Base-by-base conservation (phyloP, 2,113 vertebrate species). In the Bombycilla garrulus region DNA sequence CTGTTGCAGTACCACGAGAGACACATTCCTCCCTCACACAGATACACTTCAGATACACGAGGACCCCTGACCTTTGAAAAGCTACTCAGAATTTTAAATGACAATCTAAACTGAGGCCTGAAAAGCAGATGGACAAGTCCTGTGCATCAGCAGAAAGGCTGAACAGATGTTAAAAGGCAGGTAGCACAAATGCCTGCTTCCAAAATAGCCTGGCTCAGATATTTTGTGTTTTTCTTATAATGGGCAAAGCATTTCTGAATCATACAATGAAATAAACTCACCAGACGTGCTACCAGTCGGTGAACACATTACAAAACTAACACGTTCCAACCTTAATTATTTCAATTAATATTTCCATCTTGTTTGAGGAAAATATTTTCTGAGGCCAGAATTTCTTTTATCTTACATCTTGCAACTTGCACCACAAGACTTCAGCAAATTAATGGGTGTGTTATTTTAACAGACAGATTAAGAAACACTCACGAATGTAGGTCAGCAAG, bases 401-500 rank as follows among this genome's bases (percentile, higher is more conserved):
- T 91, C 90, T 94, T 78, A 48, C 64, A 93, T 93, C 92, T 90
- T 87, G 40, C 57, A 84, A 64, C 85, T 94, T 28, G 35, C 51
- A 92, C 44, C 72, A 88, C 74, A 64, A 54, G 71, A 88, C 82
- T 94, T 88, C 6, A 88, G 74, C 76, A 96, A 96, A 96, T 92
- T 95, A 94, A 90, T 81, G 79, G 93, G 93, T 81, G 92, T 96
- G 94, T 95, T 88, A 90, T 90, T 95, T 95, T 93, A 97, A 93
- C 64, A 93, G 90, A 92, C 90, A 94, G 92, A 94, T 97, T 95
- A 97, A 83, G 94, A 96, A 95, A 96, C 60, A 62, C 67, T 71
- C 76, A 56, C 56, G 88, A 96, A 96, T 96, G 90, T 96, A 97
- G 90, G 93, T 95, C 96, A 96, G 82, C 74, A 80, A 94, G 92